Percentiles rank a stretch among this genome's conserved stretches.
phyloP scores from a whole-genome alignment of 2,113 vertebrate genomes.

The Phodopus roborovskii region DNA sequence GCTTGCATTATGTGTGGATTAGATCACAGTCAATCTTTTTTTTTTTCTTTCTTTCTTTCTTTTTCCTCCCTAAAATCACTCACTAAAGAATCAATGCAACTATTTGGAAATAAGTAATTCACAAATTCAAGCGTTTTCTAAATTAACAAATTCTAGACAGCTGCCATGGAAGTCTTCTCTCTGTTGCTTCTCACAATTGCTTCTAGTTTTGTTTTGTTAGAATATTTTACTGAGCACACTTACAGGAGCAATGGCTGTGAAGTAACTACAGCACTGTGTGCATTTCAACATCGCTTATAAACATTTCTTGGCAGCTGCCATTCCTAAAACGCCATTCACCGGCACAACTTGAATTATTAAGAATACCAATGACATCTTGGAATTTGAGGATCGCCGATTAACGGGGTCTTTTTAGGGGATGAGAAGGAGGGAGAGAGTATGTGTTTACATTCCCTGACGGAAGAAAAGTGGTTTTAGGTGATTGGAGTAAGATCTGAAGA shows the following conservation, averaged over 20 bases:
- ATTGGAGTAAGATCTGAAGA: neutral
- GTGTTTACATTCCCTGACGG: neutral
- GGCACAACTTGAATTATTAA: neutral
- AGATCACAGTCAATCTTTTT: slow-evolving; percentile 3
- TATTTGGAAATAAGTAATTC: slow-evolving; percentile 41
- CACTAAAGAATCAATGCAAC: slow-evolving; percentile 32
- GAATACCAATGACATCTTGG: slow-evolving; percentile 28
- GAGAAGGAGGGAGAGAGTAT: too few relatives aligned
- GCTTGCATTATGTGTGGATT: slow-evolving; percentile 19
- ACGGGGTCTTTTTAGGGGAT: neutral
- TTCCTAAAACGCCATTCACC: neutral
- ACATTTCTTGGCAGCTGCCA: neutral
- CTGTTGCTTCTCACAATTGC: neutral
- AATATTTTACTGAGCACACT: neutral
- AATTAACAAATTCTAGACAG: slow-evolving; percentile 4
- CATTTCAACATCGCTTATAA: slow-evolving; percentile 1
- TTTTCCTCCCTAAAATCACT: neutral
- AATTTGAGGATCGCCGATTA: neutral
- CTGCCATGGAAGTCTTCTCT: neutral
- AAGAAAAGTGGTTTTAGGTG: neutral
- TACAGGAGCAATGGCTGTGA: neutral
- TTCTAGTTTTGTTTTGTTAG: neutral
- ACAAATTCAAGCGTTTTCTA: slow-evolving; percentile 31
- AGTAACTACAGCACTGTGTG: neutral
- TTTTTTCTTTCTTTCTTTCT: neutral